Evolutionary conservation across 2,113 vertebrate species (phyloP).

Genomic region (Gobiocypris rarus): DNA sequence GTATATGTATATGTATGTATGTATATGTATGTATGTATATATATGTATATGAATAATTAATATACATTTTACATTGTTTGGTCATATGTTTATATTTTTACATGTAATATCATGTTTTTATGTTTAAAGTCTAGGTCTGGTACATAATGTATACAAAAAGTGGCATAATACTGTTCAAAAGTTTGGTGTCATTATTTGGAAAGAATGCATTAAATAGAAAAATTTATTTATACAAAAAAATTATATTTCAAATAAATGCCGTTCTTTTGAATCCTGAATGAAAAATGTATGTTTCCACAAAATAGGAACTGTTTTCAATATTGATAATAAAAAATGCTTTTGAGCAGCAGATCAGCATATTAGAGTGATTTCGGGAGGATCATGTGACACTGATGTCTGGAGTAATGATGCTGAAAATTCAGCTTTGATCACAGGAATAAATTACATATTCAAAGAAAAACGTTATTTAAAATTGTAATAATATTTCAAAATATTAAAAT

Average conservation of each 20-base stretch:
- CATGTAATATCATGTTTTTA: not conserved
- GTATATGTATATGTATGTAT: no score
- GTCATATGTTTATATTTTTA: not conserved
- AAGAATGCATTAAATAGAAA: not conserved
- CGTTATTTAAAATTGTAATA: no score
- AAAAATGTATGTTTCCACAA: no score
- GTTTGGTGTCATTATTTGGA: no score
- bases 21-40: no score
- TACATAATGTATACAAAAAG: not conserved
- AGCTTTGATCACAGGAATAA: not conserved
- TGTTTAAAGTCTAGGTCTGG: not conserved
- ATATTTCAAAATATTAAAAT: no score
- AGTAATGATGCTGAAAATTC: not conserved
- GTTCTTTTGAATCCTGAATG: not conserved
- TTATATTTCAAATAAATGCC: not conserved
- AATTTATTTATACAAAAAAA: not conserved
- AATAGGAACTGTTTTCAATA: no score
- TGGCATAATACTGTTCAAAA: not conserved
- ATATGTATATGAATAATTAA: no score
- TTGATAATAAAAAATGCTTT: no score
- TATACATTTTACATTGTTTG: no score
- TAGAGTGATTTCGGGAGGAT: not conserved
- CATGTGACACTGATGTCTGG: not conserved
- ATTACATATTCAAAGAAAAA: no score
- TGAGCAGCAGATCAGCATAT: no score